Evolutionary conservation across 2,888 invertebrate genomes (phyloP), one percentile per base, ranked within the genome.

Genomic region (Ptilodon capucinus): DNA sequence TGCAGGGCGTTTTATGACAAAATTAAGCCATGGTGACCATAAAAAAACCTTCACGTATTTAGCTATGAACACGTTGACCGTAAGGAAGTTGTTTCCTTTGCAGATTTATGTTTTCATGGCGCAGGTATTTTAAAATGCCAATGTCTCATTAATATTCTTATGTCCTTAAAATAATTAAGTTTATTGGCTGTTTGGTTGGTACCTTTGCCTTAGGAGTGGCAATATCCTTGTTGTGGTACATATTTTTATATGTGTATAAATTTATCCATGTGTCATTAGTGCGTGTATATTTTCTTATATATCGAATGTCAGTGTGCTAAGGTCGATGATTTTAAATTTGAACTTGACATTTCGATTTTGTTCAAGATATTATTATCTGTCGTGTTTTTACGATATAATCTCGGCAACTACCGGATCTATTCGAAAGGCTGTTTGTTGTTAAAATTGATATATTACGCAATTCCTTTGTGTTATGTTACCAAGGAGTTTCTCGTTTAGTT

Each of bases 231-330:
- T 23, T 5, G 6, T 39, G 25, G 18, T 28, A 42, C 8, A 42
- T 25, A 17, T 18, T 40, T 32, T 13, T 21, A 18, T 47, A 17
- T 46, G 40, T 36, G 34, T 50, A 32, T 5, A 41, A 48, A 43
- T 13, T 13, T 47, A 35, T 49, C 40, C 39, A 47, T 46, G 44
- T 17, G 8, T 45, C 44, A 46, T 51, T 32, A 25, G 53, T 39
- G 39, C 7, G 39, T 39, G 39, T 18, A 19, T 39, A 5, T 32
- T 38, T 48, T 32, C 49, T 58, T 57, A 32, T 49, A 41, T 44
- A 42, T 57, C 54, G 51, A 61, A 64, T 69, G 60, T 57, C 34
- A 60, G 45, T 55, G 45, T 68, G 69, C 54, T 69, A 70, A 71
- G 69, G 70, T 44, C 71, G 55, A 51, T 42, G 17, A 18, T 56